Percentiles rank a stretch among this genome's conserved stretches.
phyloP scores from a whole-genome alignment of 2,797 vertebrate species.

The Hirundo rustica region DNA sequence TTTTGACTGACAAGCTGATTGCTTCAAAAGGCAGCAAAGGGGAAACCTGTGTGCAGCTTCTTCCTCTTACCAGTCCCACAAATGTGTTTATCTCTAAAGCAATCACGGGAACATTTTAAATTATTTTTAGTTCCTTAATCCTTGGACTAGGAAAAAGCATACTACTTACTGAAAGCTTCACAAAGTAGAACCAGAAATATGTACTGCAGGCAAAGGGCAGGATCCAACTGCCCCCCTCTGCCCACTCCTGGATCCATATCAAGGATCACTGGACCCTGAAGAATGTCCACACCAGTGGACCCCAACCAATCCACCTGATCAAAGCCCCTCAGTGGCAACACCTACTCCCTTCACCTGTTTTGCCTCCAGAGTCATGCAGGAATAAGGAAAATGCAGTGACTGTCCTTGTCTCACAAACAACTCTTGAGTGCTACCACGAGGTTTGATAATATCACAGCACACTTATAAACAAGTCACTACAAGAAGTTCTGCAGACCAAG shows the following conservation, averaged over 20 bases:
- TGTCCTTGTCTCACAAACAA: background rate
- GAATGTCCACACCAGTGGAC: fast-evolving
- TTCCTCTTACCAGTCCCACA: background rate
- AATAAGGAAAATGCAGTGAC: background rate
- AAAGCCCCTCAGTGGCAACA: background rate
- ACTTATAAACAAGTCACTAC: background rate
- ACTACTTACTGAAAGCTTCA: background rate
- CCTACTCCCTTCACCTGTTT: too few species aligned
- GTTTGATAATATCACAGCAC: background rate
- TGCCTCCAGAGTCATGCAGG: background rate
- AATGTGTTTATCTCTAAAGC: background rate
- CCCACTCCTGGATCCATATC: background rate
- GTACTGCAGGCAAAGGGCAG: background rate
- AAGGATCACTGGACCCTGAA: background rate
- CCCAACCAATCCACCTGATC: background rate
- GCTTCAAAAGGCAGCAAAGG: background rate
- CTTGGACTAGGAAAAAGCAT: background rate
- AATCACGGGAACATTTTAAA: background rate
- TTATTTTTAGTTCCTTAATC: slow-evolving; percentile 27
- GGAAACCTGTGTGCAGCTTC: background rate
- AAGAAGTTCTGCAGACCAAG: background rate
- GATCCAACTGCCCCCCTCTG: background rate
- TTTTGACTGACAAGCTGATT: background rate
- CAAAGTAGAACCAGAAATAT: background rate
- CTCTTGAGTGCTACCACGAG: fast-evolving